Evolutionary conservation across 2,888 invertebrate species (phyloP).

Genomic region (Spilarctia lutea): DNA sequence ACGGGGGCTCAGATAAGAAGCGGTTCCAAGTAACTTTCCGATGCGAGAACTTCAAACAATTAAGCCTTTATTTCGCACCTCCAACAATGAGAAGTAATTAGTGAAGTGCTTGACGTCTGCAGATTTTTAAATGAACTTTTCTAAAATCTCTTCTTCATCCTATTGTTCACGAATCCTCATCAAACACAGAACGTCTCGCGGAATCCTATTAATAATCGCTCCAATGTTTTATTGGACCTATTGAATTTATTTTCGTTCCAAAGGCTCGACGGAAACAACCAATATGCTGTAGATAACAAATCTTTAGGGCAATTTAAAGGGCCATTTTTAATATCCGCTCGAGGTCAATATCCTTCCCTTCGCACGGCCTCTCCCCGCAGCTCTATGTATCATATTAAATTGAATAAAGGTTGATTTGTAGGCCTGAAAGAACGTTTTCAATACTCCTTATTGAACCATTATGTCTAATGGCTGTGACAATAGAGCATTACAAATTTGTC

Average conservation of each 20-base stretch:
- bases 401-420: constrained; percentile 77
- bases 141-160: constrained; percentile 43
- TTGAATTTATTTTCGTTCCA: constrained; percentile 60
- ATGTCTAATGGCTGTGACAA: constrained; percentile 82
- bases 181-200: constrained; percentile 56
- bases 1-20: constrained; percentile 58
- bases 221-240: constrained; percentile 53
- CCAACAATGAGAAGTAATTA: constrained; percentile 81
- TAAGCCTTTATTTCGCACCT: constrained; percentile 75
- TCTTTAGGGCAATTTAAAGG: constrained; percentile 77
- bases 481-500: constrained; percentile 84
- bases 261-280: constrained; percentile 69
- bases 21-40: constrained; percentile 63
- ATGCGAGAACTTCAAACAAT: constrained; percentile 76
- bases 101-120: constrained; percentile 63
- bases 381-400: constrained; percentile 70
- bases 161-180: constrained; percentile 69
- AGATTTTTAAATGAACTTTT: constrained; percentile 68
- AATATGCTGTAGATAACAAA: constrained; percentile 75
- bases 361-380: constrained; percentile 65
- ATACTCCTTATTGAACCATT: constrained; percentile 83
- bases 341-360: constrained; percentile 78
- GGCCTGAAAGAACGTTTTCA: constrained; percentile 80
- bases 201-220: constrained; percentile 67
- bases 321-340: constrained; percentile 81